Conservation (phyloP, 2,888 invertebrate genomes). For the Andricus quercusramuli region DNA sequence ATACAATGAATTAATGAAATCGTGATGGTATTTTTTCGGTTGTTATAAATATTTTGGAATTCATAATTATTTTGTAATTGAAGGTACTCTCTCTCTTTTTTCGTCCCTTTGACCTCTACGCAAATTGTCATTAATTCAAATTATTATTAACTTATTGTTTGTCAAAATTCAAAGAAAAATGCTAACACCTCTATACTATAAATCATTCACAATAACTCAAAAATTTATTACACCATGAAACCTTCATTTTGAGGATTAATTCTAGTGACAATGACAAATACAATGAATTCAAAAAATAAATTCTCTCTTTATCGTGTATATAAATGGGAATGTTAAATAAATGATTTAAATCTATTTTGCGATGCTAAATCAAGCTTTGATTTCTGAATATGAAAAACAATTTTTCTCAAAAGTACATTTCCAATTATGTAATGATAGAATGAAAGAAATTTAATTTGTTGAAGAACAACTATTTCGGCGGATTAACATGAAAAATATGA, state of each 20-base stretch:
- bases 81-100: neutral
- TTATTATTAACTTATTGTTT: neutral
- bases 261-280: neutral
- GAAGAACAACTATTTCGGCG: too few species aligned
- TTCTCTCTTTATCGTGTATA: constrained; percentile 6
- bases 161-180: neutral
- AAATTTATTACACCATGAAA: neutral
- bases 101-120: neutral
- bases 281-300: constrained; percentile 14
- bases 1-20: neutral
- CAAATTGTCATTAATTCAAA: neutral
- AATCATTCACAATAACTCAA: neutral
- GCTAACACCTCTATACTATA: too few species aligned
- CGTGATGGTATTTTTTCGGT: constrained; percentile 7
- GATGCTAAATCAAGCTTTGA: neutral
- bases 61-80: neutral
- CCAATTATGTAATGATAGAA: neutral
- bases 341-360: constrained; percentile 1
- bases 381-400: neutral
- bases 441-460: neutral
- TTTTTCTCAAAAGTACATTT: neutral
- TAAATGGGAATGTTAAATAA: neutral
- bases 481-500: neutral
- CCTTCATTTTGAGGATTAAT: neutral
- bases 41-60: neutral